Percentiles rank a stretch among this genome's conserved stretches.
phyloP scores from a whole-genome alignment of 2,888 invertebrate species.

The Lagria hirta region DNA sequence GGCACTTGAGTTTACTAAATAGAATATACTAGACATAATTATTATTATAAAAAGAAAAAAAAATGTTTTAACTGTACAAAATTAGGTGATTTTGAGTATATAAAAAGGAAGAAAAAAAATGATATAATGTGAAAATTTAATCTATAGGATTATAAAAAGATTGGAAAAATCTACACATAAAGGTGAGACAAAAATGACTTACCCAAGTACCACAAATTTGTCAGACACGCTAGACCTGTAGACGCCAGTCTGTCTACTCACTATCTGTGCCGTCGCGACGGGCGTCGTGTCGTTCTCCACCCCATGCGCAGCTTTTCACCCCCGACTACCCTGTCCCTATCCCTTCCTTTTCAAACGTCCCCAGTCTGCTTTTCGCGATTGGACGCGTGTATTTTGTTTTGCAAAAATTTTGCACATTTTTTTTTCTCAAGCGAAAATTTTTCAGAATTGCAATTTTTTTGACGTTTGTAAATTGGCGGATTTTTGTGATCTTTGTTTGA shows the following conservation, averaged over 20 bases:
- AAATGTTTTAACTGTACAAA: no score
- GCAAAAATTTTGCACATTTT: slow-evolving; percentile 41
- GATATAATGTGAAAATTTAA: no score
- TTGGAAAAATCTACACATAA: no score
- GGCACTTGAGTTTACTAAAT: no score
- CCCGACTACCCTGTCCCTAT: slow-evolving; percentile 45
- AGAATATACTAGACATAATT: no score
- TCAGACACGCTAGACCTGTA: slow-evolving; percentile 50
- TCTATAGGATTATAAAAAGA: no score
- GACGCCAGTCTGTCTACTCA: slow-evolving; percentile 57
- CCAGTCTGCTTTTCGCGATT: slow-evolving; percentile 41
- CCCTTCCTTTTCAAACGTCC: slow-evolving; percentile 48
- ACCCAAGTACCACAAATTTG: slow-evolving; percentile 37
- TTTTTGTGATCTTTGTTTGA: slow-evolving; percentile 37
- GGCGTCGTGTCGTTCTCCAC: slow-evolving; percentile 65
- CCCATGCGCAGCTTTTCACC: slow-evolving; percentile 57
- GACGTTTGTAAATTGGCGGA: slow-evolving; percentile 1
- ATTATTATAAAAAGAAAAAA: no score
- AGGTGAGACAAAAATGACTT: slow-evolving; percentile 46
- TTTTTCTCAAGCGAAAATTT: slow-evolving; percentile 15
- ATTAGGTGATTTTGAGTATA: no score
- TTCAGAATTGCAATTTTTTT: slow-evolving; percentile 5
- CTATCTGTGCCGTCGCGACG: slow-evolving; percentile 61
- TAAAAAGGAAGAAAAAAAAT: no score
- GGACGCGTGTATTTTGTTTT: slow-evolving; percentile 46